A percentile compares a stretch with the other conserved stretches of the same genome.
These are phyloP conservation scores for Scyliorhinus canicula DNA, from an alignment of 2,797 vertebrate species.

Conservation along the genomic window DNA sequence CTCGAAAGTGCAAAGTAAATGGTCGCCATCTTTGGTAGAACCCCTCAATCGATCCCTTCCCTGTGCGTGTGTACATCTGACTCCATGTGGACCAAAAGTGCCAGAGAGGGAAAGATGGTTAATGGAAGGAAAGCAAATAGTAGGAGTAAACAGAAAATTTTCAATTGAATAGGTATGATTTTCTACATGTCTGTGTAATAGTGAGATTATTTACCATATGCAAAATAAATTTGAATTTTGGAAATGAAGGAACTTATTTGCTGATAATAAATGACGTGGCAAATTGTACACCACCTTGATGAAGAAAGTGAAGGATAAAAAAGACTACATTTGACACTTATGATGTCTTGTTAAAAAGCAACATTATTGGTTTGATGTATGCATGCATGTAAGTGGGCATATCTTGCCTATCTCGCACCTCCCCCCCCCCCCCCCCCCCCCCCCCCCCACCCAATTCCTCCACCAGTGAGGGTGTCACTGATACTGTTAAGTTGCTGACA, in stretches of 20 bases:
- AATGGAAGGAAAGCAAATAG: not conserved
- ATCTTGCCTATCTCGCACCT: not conserved
- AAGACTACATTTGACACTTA: not conserved
- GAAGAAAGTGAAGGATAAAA: not conserved
- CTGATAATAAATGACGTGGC: not conserved
- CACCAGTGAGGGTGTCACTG: too few species aligned
- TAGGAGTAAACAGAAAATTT: not conserved
- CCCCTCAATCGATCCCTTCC: too few species aligned
- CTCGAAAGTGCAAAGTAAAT: too few species aligned
- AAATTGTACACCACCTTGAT: not conserved
- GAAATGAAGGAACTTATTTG: not conserved
- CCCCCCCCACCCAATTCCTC: too few species aligned
- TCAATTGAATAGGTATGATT: not conserved
- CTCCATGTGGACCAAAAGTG: too few species aligned
- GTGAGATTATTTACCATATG: not conserved
- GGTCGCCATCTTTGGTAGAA: too few species aligned
- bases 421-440: not conserved
- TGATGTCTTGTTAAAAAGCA: not conserved
- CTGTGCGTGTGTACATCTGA: too few species aligned
- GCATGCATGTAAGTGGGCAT: too few species aligned
- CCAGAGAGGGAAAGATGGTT: not conserved
- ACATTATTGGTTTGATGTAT: not conserved
- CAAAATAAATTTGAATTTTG: not conserved
- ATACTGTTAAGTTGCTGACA: too few species aligned
- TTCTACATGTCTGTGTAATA: not conserved